These are phyloP conservation scores for Phengaris alcon DNA, from an alignment of 2,888 invertebrate genomes.

Conservation along the genomic window DNA sequence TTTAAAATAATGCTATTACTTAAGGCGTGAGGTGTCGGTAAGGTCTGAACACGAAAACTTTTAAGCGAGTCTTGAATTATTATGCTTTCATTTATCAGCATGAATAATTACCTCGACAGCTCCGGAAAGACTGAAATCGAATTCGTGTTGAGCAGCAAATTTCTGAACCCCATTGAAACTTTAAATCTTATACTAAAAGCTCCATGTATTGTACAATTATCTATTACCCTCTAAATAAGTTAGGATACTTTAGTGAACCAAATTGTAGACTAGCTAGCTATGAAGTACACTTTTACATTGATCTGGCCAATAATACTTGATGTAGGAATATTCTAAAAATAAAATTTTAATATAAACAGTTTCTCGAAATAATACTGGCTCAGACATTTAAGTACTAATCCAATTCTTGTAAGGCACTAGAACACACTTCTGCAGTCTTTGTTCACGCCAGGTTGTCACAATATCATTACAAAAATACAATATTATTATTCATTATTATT, in stretches of 20 bases:
- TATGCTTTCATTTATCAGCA: conserved; percentile 72
- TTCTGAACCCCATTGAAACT: conserved; percentile 45
- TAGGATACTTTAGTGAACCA: conserved; percentile 2
- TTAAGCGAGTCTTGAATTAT: conserved; percentile 74
- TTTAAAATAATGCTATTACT: conserved; percentile 28
- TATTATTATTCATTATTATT: conserved; percentile 66
- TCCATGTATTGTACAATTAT: conserved; percentile 26
- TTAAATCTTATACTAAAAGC: conserved; percentile 3
- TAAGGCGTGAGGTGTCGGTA: conserved; percentile 2
- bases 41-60: conserved; percentile 55
- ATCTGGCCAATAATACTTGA: conserved; percentile 32
- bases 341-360: conserved; percentile 25
- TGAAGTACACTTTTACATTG: conserved; percentile 45
- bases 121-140: conserved; percentile 73
- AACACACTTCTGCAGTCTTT: conserved; percentile 57
- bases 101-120: conserved; percentile 70
- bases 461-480: conserved; percentile 59
- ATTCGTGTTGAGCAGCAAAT: conserved; percentile 57
- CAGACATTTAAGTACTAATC: conserved; percentile 55
- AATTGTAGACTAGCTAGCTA: conserved; percentile 39
- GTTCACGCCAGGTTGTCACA: conserved; percentile 61
- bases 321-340: conserved; percentile 16
- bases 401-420: conserved; percentile 54
- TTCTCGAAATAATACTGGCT: conserved; percentile 55
- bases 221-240: conserved; percentile 13